Evolutionary conservation across 2,888 invertebrate genomes (phyloP).

Genomic region (Charanyca ferruginea): DNA sequence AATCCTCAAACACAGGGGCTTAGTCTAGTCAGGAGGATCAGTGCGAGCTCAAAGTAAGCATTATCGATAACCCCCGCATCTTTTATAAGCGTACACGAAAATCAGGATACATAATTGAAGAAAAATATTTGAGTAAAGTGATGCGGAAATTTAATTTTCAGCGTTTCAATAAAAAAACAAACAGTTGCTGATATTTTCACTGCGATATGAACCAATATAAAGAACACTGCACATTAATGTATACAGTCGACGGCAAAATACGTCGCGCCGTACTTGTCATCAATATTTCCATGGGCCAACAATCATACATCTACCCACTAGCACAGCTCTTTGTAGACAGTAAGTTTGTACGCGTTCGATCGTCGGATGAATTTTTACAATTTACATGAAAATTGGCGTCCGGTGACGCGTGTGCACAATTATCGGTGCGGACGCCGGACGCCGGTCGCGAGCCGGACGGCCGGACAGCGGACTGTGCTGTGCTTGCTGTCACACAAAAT

Average conservation of each 20-base stretch:
- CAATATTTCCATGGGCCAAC: slow-evolving; percentile 24
- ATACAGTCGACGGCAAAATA: slow-evolving; percentile 1
- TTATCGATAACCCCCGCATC: slow-evolving; percentile 35
- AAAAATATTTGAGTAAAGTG: slow-evolving; percentile 5
- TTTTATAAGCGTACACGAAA: slow-evolving; percentile 2
- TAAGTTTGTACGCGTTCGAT: slow-evolving; percentile 42
- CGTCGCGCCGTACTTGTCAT: not conserved
- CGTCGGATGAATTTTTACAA: slow-evolving; percentile 68
- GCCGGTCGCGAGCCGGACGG: slow-evolving; percentile 28
- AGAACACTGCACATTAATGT: not conserved
- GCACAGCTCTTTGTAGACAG: slow-evolving; percentile 20
- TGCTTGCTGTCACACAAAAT: slow-evolving; percentile 50
- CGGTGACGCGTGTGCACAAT: slow-evolving; percentile 78
- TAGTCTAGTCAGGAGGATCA: slow-evolving; percentile 41
- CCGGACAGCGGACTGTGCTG: slow-evolving; percentile 26
- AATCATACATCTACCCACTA: slow-evolving; percentile 9
- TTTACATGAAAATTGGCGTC: slow-evolving; percentile 76
- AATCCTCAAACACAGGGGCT: slow-evolving; percentile 33
- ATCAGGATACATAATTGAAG: slow-evolving; percentile 8
- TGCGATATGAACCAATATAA: not conserved
- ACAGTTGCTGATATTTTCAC: not conserved
- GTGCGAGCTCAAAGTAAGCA: slow-evolving; percentile 12
- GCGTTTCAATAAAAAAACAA: not conserved
- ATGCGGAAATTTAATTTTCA: not conserved
- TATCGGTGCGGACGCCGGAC: slow-evolving; percentile 68